These are phyloP conservation scores for Pygmarrhopalites habei DNA, from an alignment of 1,140 invertebrate species.

Conservation along the genomic window DNA sequence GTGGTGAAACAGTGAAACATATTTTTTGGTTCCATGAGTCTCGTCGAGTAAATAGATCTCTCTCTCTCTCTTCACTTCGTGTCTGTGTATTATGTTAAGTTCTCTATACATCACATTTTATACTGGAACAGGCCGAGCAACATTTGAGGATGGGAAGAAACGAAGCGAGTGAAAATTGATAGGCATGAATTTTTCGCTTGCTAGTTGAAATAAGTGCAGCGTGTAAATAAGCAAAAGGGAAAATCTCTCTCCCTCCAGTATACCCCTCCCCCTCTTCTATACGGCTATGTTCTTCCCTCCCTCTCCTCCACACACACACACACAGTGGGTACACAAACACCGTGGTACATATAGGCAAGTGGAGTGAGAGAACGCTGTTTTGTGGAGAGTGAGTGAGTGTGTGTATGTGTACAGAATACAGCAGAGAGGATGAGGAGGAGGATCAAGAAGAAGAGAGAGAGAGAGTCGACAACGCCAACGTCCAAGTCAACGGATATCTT, in stretches of 20 bases:
- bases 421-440: too few species aligned
- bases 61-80: background rate
- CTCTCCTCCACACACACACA: too few species aligned
- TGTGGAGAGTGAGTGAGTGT: too few species aligned
- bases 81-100: slow-evolving; percentile 2
- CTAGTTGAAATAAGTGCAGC: slow-evolving; percentile 30
- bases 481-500: slow-evolving; percentile 4
- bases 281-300: too few species aligned
- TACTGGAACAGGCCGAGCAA: background rate
- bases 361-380: too few species aligned
- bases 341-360: too few species aligned
- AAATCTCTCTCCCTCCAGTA: background rate
- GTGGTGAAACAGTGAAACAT: slow-evolving; percentile 2
- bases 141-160: slow-evolving; percentile 5
- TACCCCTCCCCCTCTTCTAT: too few species aligned
- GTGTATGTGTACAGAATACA: too few species aligned
- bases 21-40: slow-evolving; percentile 10
- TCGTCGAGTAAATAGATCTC: too few species aligned
- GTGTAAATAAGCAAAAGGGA: slow-evolving; percentile 23
- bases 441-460: background rate
- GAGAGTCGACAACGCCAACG: background rate
- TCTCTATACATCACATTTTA: background rate
- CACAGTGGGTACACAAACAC: too few species aligned
- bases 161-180: slow-evolving; percentile 33
- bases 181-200: slow-evolving; percentile 30